A percentile compares a stretch with the other conserved stretches of the same genome.
Evolutionary conservation across 2,888 invertebrate species (phyloP).

Genomic region (Netelia virgata): DNA sequence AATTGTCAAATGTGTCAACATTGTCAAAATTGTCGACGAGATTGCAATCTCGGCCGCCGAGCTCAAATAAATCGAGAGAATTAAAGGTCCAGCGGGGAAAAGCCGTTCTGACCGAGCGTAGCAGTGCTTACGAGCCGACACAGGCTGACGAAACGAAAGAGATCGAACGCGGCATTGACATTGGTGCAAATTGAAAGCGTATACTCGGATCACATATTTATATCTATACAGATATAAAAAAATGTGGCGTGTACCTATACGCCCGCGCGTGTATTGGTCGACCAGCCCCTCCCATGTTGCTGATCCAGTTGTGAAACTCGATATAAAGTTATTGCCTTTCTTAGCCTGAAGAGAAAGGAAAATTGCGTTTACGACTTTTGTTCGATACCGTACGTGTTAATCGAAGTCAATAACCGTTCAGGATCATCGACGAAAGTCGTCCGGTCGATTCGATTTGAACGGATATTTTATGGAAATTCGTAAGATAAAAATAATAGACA

Average conservation of each 20-base stretch:
- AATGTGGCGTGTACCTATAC: neutral
- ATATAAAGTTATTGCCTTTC: constrained; percentile 54
- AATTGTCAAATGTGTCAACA: too few relatives aligned
- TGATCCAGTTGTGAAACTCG: constrained; percentile 65
- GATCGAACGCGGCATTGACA: constrained; percentile 66
- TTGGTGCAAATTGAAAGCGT: constrained; percentile 51
- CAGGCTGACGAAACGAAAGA: constrained; percentile 40
- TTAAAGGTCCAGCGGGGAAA: constrained; percentile 41
- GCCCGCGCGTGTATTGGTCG: constrained; percentile 7
- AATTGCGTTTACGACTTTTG: constrained; percentile 26
- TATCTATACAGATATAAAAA: constrained; percentile 17
- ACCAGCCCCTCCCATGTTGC: constrained; percentile 46
- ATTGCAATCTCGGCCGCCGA: too few relatives aligned
- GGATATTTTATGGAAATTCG: too few relatives aligned
- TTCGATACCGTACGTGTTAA: constrained; percentile 11
- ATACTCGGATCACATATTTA: neutral
- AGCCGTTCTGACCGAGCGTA: constrained; percentile 51
- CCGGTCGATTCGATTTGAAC: too few relatives aligned
- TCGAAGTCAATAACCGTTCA: neutral
- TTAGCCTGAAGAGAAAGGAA: constrained; percentile 58
- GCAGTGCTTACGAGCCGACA: constrained; percentile 24
- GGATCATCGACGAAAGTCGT: neutral
- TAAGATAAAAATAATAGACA: too few relatives aligned
- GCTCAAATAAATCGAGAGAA: constrained; percentile 24
- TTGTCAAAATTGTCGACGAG: too few relatives aligned